Base-by-base conservation (phyloP, 2,888 invertebrate species). In the Phytoseiulus persimilis region DNA sequence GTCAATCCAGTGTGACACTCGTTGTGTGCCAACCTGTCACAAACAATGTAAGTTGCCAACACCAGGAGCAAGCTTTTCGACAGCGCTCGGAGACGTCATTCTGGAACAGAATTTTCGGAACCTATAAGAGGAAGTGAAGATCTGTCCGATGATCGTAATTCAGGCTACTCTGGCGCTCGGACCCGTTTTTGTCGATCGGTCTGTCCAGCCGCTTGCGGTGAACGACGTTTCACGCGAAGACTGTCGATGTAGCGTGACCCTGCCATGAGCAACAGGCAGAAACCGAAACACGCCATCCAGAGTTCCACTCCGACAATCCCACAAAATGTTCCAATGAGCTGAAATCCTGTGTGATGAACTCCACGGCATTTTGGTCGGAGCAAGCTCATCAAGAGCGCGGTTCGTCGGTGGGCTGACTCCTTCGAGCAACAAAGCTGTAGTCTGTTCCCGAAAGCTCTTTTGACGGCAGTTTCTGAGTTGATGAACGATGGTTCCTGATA, bases 21-120 rank as follows among this genome's bases (percentile, higher is more conserved):
- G 94, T 95, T 45, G 97, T 97, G 2, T 96, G 96, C 92, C 97
- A 97, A 93, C 97, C 97, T 0, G 95, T 95, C 3, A 93, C 95
- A 90, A 94, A 94, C 91, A 94, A 95, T 91, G 94, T 94, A 92
- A 94, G 94, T 93, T 33, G n/a, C 46, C 18, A 33, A 87, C 83
- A n/a, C n/a, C n/a, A n/a, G n/a, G n/a, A n/a, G n/a, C n/a, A 39
- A 6, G 39, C 46, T 2, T 83, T 33, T 31, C 31, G 9, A 89
- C 31, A 39, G 32, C 65, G 65, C 65, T 65, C 14, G 31, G n/a
- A 83, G 46, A 9, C 3, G 18, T 23, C 28, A 18, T 65, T 23
- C 65, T 65, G 5, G 28, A 65, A 65, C 65, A 65, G 18, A 65
- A 65, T 65, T 65, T 65, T 28, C 65, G 65, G 65, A 65, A 23